Evolutionary conservation across 2,888 invertebrate species (phyloP).

Genomic region (Lasioglossum oenotherae): DNA sequence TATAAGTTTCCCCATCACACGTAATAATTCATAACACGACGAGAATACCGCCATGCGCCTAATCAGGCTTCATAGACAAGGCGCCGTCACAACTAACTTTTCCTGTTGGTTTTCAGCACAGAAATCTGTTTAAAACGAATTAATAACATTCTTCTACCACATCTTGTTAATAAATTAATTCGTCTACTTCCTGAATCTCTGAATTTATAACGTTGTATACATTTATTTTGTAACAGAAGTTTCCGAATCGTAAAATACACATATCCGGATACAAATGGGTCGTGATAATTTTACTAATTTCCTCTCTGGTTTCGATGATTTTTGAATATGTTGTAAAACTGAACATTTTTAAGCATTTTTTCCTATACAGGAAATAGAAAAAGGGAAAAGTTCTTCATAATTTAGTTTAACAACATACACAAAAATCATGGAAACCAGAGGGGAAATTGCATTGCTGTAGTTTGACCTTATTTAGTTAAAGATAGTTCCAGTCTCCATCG

Average conservation of each 20-base stretch:
- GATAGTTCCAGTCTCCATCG: not conserved
- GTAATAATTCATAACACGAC: slow-evolving; percentile 51
- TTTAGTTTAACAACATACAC: too few relatives aligned
- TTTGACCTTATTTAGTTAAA: not conserved
- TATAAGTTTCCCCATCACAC: slow-evolving; percentile 52
- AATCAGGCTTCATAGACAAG: not conserved
- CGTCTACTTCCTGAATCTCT: not conserved
- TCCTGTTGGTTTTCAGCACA: not conserved
- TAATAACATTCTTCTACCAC: not conserved
- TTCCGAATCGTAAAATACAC: not conserved
- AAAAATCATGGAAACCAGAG: too few relatives aligned
- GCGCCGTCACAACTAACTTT: not conserved
- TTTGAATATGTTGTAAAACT: too few relatives aligned
- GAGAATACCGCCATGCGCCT: slow-evolving; percentile 12
- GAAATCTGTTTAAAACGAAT: not conserved
- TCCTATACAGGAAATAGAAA: too few relatives aligned
- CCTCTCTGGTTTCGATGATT: too few relatives aligned
- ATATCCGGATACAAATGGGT: too few relatives aligned
- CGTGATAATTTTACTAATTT: too few relatives aligned
- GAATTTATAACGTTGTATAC: not conserved
- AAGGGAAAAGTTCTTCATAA: too few relatives aligned
- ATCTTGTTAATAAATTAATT: not conserved
- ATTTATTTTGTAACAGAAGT: not conserved
- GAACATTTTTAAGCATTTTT: too few relatives aligned
- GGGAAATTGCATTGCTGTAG: too few relatives aligned